Conservation (phyloP, 2,797 vertebrate genomes). For the Phrynocephalus vlangalii region DNA sequence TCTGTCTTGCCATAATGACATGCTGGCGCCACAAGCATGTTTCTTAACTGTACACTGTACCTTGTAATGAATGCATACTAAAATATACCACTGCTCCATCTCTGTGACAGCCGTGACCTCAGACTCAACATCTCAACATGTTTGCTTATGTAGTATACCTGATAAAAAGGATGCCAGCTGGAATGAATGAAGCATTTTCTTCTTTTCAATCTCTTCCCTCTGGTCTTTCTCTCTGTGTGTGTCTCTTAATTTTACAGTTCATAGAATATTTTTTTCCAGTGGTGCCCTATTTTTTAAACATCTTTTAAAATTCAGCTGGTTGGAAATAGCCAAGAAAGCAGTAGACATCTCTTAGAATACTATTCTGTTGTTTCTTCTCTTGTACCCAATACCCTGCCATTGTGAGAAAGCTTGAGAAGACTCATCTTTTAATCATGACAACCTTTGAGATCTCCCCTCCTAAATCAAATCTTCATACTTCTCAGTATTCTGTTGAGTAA, state of each 20-base stretch:
- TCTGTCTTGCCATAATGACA: constrained; percentile 96
- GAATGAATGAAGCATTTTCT: constrained; percentile 28
- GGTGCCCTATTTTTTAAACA: not conserved
- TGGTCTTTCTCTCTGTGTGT: constrained; percentile 11
- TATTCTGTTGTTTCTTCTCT: not conserved
- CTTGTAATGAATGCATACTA: constrained; percentile 93
- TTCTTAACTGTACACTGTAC: constrained; percentile 89
- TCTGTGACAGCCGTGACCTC: constrained; percentile 80
- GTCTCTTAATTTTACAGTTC: constrained; percentile 30
- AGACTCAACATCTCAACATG: constrained; percentile 75
- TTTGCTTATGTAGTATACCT: constrained; percentile 64
- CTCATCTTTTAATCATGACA: not conserved
- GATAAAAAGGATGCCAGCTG: constrained; percentile 62
- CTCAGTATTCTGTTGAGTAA: not conserved
- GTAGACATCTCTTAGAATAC: not conserved
- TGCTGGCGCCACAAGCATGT: constrained; percentile 88
- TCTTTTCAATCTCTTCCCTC: not conserved
- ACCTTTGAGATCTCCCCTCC: too few relatives aligned
- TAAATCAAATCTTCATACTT: not conserved
- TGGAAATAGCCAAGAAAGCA: not conserved
- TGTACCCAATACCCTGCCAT: too few relatives aligned
- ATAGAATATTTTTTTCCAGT: constrained; percentile 27
- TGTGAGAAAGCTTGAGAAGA: not conserved
- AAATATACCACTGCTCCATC: constrained; percentile 87
- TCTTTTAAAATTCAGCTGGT: not conserved